Base-by-base conservation (phyloP, 2,797 vertebrate genomes). In the Leuciscus waleckii region DNA sequence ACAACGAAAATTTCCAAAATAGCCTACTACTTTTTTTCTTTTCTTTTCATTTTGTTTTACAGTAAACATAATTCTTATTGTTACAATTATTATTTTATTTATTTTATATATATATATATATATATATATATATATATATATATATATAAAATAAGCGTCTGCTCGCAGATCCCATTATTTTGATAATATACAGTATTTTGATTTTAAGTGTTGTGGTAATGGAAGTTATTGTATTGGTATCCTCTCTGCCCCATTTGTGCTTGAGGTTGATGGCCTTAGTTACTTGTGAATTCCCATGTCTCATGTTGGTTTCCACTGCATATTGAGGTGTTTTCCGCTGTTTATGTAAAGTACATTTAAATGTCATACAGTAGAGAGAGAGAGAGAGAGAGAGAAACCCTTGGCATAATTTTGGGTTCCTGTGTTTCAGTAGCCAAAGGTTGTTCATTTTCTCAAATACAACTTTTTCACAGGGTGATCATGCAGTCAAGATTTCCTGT, bases 311-410 rank as follows among this genome's bases (percentile, higher is more conserved):
- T 85, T 77, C 58, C 63, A 71, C 35, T 13, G 14, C 43, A 71
- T 19, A 41, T 63, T 11, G 6, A 39, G 70, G 79, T 86, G 68
- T 61, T 87, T 89, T 88, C 83, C 89, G 6, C 49, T 46, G 61
- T 26, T 19, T 7, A 1, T 49, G 70, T 21, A 65, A 86, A 11
- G 19, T 65, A 26, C 14, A 3, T 54, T 23, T 0, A 61, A 49
- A 67, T 39, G 39, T 76, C 73, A 51, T 67, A 76, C 63, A 68
- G n/a, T 43, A 56, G 3, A 63, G 23, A 19, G 37, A 3, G 5
- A 21, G 13, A 80, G 39, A 5, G 3, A 29, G 5, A 51, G 46
- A 29, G 63, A 23, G 13, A 46, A 49, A 69, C 79, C 86, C 86
- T 85, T 69, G 23, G 56, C 54, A 26, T n/a, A 26, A 41, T 75